Conservation (phyloP, 2,797 vertebrate genomes). For the Scyliorhinus canicula region DNA sequence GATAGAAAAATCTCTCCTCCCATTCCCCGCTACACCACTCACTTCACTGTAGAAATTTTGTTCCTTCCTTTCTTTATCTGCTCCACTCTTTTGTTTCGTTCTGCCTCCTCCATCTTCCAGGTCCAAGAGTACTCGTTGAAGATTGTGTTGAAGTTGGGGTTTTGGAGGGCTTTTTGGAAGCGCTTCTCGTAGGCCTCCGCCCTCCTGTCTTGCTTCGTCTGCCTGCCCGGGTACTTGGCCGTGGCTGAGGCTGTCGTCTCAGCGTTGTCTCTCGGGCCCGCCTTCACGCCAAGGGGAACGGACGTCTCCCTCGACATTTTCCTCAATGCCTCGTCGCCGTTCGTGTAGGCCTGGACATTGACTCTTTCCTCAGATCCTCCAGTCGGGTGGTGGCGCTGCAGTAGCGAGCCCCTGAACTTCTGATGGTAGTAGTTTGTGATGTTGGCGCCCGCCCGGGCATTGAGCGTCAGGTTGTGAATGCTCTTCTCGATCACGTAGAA, state of each 20-base stretch:
- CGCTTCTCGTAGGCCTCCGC: neutral
- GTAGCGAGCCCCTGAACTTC: neutral
- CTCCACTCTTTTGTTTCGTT: neutral
- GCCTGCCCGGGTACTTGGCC: neutral
- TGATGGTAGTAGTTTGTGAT: neutral
- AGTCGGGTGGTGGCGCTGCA: neutral
- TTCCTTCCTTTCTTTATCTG: neutral
- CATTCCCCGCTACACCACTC: neutral
- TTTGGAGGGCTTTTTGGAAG: neutral
- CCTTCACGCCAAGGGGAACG: accelerated
- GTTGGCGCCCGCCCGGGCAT: neutral
- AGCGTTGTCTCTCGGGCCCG: accelerated
- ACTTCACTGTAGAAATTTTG: neutral
- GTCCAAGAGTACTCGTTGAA: conserved; percentile 29
- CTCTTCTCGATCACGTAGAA: neutral
- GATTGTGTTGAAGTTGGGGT: neutral
- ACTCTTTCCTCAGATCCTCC: neutral
- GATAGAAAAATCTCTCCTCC: too few relatives aligned
- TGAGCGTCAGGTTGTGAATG: accelerated
- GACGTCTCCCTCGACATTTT: neutral
- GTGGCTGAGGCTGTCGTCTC: neutral
- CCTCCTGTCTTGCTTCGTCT: neutral
- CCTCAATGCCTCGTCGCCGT: neutral
- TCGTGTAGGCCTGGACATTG: neutral
- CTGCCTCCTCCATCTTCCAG: neutral